These are phyloP conservation scores for Eupithecia pulchellata DNA, from an alignment of 2,888 invertebrate genomes.

Conservation along the genomic window DNA sequence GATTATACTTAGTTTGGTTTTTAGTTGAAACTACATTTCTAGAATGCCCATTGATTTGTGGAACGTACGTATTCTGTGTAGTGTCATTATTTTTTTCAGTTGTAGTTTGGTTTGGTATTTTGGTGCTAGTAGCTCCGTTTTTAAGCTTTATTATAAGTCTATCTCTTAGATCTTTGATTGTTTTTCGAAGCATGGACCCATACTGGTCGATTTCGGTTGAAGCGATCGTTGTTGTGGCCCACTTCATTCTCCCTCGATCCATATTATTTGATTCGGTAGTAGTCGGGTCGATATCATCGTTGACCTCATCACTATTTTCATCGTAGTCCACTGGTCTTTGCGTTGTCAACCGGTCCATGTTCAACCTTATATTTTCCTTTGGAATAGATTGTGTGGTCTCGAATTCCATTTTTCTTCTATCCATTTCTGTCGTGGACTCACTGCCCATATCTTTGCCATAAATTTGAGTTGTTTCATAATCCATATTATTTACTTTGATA, in stretches of 20 bases:
- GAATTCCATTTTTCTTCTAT: slow-evolving; percentile 44
- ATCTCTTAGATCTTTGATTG: slow-evolving; percentile 28
- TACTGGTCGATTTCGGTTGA: slow-evolving; percentile 31
- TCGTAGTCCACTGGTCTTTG: slow-evolving; percentile 14
- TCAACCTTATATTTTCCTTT: slow-evolving; percentile 24
- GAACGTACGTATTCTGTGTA: slow-evolving; percentile 64
- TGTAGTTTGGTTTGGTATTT: slow-evolving; percentile 25
- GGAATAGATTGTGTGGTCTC: slow-evolving; percentile 28
- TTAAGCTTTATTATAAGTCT: slow-evolving; percentile 62
- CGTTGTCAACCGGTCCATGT: slow-evolving; percentile 27
- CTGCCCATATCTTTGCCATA: slow-evolving; percentile 47
- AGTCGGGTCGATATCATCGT: slow-evolving; percentile 1
- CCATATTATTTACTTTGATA: background rate
- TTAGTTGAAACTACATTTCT: slow-evolving; percentile 58
- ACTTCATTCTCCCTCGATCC: slow-evolving; percentile 26
- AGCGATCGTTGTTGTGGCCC: slow-evolving; percentile 24
- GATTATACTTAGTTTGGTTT: slow-evolving; percentile 56
- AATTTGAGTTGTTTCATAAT: slow-evolving; percentile 36
- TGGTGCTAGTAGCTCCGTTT: slow-evolving; percentile 55
- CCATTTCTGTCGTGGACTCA: slow-evolving; percentile 34
- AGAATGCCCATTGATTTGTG: slow-evolving; percentile 77
- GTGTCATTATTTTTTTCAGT: slow-evolving; percentile 46
- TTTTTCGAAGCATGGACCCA: slow-evolving; percentile 29
- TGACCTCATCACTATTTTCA: background rate
- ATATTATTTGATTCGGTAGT: slow-evolving; percentile 32